Base-by-base conservation (phyloP, 2,888 invertebrate genomes). In the Meandrusa payeni region DNA sequence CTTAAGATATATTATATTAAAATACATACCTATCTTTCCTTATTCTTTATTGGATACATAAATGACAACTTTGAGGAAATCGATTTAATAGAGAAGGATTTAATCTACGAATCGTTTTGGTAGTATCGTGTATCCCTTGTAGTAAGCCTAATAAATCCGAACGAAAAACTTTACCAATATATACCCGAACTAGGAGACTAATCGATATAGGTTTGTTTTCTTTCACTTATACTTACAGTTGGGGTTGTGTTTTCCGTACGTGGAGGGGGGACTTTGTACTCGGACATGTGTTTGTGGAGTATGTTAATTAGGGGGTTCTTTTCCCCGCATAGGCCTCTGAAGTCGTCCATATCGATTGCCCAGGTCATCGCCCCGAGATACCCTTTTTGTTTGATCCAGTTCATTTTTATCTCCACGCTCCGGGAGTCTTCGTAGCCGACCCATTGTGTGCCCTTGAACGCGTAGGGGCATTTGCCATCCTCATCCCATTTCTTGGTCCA, bases 261-360 rank as follows among this genome's bases (percentile, higher is more conserved):
- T 1, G 93, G 91, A 46, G 91, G 89, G 1, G 94, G 94, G 3
- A 95, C 95, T 2, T 62, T 68, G 57, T 93, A 93, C 3, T 88
- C 78, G 44, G 90, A 90, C 94, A 97, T 93, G 58, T 91, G 92
- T 12, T 92, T 89, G 59, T 93, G 78, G 32, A 97, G 80, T 37
- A 95, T 89, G 47, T 93, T 91, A 50, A 94, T 93, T 5, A 97
- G 77, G 0, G 92, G 90, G 70, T 96, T 95, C 60, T 91, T 90
- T 0, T 91, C 89, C 0, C 96, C 96, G 60, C 97, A 97, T 1
- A 95, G 68, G 0, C 95, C 96, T 44, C 90, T 90, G 69, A 96
- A 97, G 71, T 97, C 97, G 46, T 97, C 97, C 96, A 96, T 95
- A 55, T 95, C 95, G 31, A 96, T 93, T 12, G 97, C 96, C 97